Evolutionary conservation across 2,797 vertebrate genomes (phyloP).

Genomic region (Pelochelys cantorii): DNA sequence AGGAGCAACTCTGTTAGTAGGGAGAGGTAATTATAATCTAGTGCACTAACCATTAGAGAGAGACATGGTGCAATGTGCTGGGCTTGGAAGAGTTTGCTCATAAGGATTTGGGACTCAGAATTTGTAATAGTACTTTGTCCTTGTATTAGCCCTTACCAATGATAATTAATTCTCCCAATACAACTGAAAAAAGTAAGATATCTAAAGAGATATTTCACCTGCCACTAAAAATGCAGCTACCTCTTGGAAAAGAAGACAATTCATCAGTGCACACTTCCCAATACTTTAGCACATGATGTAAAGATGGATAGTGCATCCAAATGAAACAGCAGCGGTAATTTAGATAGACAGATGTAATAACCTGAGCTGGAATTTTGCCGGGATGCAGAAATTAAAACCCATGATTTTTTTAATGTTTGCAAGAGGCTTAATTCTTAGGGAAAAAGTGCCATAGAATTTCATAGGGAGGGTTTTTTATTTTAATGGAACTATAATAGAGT

Average conservation of each 20-base stretch:
- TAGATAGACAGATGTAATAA: neutral
- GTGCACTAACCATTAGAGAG: neutral
- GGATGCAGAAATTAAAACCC: neutral
- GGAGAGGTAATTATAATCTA: neutral
- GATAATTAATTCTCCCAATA: rapidly evolving
- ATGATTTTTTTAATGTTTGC: neutral
- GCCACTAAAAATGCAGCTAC: neutral
- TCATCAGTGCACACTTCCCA: neutral
- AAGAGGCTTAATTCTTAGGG: neutral
- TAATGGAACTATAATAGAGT: neutral
- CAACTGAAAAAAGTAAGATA: neutral
- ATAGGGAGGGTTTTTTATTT: neutral
- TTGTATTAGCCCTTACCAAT: neutral
- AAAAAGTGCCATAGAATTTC: neutral
- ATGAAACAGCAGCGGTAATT: neutral
- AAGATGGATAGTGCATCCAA: neutral
- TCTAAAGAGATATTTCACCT: neutral
- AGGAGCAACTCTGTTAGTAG: neutral
- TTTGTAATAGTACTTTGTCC: neutral
- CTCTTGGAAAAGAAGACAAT: neutral
- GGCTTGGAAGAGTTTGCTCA: neutral
- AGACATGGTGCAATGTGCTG: neutral
- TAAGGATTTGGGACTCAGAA: neutral
- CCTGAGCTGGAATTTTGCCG: neutral
- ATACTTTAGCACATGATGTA: neutral